These are phyloP conservation scores for Delia radicum DNA, from an alignment of 1,140 invertebrate species.

Conservation along the genomic window DNA sequence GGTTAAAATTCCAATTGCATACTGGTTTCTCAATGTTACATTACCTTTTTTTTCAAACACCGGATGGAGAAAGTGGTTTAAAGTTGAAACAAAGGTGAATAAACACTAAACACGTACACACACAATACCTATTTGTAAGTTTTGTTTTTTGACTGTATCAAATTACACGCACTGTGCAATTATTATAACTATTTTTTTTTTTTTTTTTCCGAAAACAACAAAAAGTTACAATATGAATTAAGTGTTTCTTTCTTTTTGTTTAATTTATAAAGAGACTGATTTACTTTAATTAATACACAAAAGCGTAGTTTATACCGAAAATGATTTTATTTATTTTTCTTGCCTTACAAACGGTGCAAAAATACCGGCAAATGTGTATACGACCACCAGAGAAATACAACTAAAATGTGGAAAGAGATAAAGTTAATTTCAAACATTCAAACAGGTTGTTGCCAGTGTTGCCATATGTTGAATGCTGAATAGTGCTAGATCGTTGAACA, in stretches of 20 bases:
- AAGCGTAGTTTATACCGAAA: not conserved
- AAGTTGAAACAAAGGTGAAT: not conserved
- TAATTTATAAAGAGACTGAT: not conserved
- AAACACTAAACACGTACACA: not conserved
- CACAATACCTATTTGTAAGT: not conserved
- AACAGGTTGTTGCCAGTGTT: not conserved
- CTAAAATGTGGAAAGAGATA: not conserved
- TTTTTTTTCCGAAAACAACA: no score
- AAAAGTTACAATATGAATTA: no score
- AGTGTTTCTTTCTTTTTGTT: no score
- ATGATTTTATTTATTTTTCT: not conserved
- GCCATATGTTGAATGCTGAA: not conserved
- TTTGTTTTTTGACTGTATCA: not conserved
- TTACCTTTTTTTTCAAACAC: not conserved
- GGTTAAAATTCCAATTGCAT: not conserved
- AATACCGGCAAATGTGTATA: not conserved
- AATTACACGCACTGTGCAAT: not conserved
- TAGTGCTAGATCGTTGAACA: no score
- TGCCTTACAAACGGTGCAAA: not conserved
- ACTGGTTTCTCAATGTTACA: not conserved
- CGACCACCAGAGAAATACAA: not conserved
- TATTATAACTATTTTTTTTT: not conserved
- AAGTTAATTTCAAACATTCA: not conserved
- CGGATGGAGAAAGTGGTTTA: not conserved
- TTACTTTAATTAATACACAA: constrained; percentile 19